Percentiles rank a stretch among this genome's conserved stretches.
phyloP scores from a whole-genome alignment of 2,888 invertebrate genomes.

The Fragum whitleyi region DNA sequence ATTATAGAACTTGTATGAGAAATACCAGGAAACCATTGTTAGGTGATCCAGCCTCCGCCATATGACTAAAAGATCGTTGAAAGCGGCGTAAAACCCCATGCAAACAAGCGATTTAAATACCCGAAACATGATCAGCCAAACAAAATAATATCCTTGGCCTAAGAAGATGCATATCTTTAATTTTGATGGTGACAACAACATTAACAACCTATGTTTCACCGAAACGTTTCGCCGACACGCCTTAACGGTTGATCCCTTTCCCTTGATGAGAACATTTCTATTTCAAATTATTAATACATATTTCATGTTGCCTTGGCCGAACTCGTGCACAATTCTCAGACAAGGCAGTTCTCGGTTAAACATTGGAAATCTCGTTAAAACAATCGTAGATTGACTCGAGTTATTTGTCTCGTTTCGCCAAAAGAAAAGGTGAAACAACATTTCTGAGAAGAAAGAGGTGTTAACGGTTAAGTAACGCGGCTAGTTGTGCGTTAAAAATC shows the following conservation, averaged over 20 bases:
- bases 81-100: no score
- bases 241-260: neutral
- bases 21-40: no score
- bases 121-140: no score
- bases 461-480: neutral
- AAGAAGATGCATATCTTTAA: neutral
- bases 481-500: neutral
- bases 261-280: neutral
- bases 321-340: neutral
- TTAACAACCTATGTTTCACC: slow-evolving; percentile 6
- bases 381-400: no score
- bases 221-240: neutral
- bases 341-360: neutral
- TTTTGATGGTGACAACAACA: neutral
- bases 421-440: no score
- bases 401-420: no score
- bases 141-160: neutral
- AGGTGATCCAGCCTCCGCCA: no score
- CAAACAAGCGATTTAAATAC: no score
- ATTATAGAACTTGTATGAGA: no score
- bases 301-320: neutral
- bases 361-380: no score
- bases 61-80: no score
- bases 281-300: neutral
- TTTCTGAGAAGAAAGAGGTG: no score